Conservation (phyloP, 1,140 invertebrate species). For the Rhynchophorus ferrugineus region DNA sequence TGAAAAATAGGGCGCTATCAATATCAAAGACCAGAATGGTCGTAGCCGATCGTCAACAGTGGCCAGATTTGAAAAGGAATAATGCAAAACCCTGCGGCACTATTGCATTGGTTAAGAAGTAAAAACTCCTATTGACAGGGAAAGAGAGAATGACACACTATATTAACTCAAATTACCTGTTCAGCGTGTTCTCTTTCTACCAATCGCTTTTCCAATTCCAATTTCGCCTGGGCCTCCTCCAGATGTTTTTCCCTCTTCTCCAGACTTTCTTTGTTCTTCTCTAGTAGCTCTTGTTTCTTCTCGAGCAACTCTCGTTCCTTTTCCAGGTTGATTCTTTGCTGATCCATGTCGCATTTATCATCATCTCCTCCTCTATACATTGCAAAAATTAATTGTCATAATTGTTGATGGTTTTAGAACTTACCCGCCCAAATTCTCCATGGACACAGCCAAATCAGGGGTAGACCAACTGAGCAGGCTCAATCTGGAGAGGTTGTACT, state of each 20-base stretch:
- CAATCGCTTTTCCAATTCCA: conserved; percentile 44
- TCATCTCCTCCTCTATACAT: conserved; percentile 38
- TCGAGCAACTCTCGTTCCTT: conserved; percentile 44
- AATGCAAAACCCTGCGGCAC: too few relatives aligned
- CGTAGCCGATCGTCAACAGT: too few relatives aligned
- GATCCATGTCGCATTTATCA: conserved; percentile 46
- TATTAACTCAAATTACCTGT: conserved; percentile 38
- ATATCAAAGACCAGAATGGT: too few relatives aligned
- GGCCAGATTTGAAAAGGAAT: too few relatives aligned
- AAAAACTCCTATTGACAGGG: too few relatives aligned
- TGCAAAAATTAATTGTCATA: too few relatives aligned
- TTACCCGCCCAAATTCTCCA: conserved; percentile 51
- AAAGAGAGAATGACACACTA: not conserved
- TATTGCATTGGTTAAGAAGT: too few relatives aligned
- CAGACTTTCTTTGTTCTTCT: conserved; percentile 41
- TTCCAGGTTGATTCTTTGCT: conserved; percentile 45
- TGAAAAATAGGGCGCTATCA: too few relatives aligned
- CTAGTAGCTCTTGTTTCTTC: conserved; percentile 42
- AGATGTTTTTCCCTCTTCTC: conserved; percentile 31
- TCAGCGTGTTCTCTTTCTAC: conserved; percentile 53
- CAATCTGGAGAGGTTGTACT: conserved; percentile 68
- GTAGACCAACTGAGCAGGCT: conserved; percentile 78
- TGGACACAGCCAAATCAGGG: conserved; percentile 70
- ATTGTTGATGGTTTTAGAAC: conserved; percentile 1
- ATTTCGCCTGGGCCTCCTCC: conserved; percentile 35